Evolutionary conservation across 2,113 vertebrate species (phyloP), one percentile per base, ranked within the genome.

Genomic region (Serinus canaria): DNA sequence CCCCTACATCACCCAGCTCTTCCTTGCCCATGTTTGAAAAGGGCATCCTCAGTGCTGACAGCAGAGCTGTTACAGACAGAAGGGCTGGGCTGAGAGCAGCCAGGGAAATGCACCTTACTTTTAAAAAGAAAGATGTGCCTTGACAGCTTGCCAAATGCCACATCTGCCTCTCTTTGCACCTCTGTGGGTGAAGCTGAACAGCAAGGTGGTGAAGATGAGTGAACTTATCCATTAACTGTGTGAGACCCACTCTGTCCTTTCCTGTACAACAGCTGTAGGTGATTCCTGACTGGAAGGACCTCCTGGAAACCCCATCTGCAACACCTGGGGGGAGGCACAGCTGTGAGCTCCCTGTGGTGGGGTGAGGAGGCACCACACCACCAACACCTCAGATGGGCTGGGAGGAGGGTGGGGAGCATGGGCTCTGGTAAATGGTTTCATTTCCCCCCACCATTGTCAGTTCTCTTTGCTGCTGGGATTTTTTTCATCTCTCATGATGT

Each of bases 161-260:
- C 97, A 97, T 97, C 97, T 97, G 97, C 93, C 92, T 97, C 90
- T 95, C 84, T 96, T 97, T 97, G 84, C 96, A 97, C 97, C 95
- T 97, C 95, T 52, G 78, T 91, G 95, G 92, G 87, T 58, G 93
- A 97, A 92, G 92, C 95, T 91, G 94, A 96, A 46, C 90, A 94
- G 67, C 91, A 95, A 97, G 95, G 94, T 96, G 93, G 63, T 87
- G 90, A 92, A 94, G 94, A 93, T 43, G 90, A 97, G 82, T 0
- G 4, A 95, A 90, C 76, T 94, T 79, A 78, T 91, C 93, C 92
- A 94, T 97, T 97, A 97, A 94, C 84, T 1, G 25, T 60, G 89
- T 75, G 90, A 96, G 79, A 80, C 17, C 90, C 13, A 17, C 92
- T 87, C 83, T 76, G 60, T 69, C 66, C 3, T 78, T 79, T 86